A percentile compares a stretch with the other conserved stretches of the same genome.
These are phyloP conservation scores for Andrena chrysosceles DNA, from an alignment of 2,888 invertebrate species.

Conservation along the genomic window DNA sequence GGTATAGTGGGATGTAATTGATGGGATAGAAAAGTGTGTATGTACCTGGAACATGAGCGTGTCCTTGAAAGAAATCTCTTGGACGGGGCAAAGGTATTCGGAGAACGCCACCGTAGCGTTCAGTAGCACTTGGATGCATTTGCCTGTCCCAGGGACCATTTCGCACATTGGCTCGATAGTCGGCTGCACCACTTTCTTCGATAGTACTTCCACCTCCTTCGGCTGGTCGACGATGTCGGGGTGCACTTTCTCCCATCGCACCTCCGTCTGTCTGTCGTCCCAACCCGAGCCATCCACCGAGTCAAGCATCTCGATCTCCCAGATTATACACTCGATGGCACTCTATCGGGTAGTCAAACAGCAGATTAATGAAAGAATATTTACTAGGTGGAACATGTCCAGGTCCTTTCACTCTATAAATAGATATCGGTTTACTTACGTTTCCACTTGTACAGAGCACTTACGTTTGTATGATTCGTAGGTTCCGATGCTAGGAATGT, in stretches of 20 bases:
- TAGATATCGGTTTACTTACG: background rate
- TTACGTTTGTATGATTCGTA: conserved; percentile 66
- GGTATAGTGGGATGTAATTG: no score
- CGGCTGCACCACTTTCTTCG: conserved; percentile 75
- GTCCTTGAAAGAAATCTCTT: conserved; percentile 85
- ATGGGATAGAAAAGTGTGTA: no score
- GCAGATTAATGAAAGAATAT: no score
- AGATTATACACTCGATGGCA: conserved; percentile 70
- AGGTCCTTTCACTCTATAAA: no score
- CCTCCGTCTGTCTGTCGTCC: conserved; percentile 84
- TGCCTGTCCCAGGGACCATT: conserved; percentile 74
- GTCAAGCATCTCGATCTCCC: conserved; percentile 67
- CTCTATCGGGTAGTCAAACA: conserved; percentile 51
- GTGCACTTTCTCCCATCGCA: conserved; percentile 77
- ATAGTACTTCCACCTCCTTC: conserved; percentile 31
- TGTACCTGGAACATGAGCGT: conserved; percentile 86
- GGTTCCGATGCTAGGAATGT: conserved; percentile 85
- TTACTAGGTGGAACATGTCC: no score
- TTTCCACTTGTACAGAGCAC: background rate
- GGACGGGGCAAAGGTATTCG: conserved; percentile 85
- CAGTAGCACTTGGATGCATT: conserved; percentile 85
- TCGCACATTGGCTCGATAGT: conserved; percentile 80
- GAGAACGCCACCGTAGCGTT: conserved; percentile 86
- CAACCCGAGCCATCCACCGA: conserved; percentile 77
- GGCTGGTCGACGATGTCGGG: conserved; percentile 8